These are phyloP conservation scores for Allolobophora icterica DNA, from an alignment of 2,888 invertebrate genomes.

Conservation along the genomic window DNA sequence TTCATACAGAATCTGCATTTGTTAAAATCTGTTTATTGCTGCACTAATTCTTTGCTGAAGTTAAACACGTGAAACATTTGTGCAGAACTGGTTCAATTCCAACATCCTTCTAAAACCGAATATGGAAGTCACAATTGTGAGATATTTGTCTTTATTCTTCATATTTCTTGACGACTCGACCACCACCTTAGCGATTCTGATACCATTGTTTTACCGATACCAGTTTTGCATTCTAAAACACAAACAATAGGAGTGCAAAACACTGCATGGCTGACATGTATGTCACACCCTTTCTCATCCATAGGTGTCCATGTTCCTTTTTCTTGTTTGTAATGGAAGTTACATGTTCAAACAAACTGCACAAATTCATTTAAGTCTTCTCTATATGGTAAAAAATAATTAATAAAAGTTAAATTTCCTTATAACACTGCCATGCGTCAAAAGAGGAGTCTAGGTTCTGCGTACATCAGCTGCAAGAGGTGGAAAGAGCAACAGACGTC, in stretches of 20 bases:
- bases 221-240: neutral
- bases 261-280: neutral
- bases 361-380: too few species aligned
- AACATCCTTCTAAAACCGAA: neutral
- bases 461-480: too few species aligned
- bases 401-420: too few species aligned
- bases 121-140: neutral
- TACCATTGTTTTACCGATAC: neutral
- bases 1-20: neutral
- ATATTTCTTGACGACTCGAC: neutral
- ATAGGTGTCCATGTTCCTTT: too few species aligned
- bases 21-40: neutral
- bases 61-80: neutral
- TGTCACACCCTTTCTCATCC: too few species aligned
- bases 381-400: too few species aligned
- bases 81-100: neutral
- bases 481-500: too few species aligned
- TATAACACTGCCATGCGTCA: too few species aligned
- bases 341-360: too few species aligned
- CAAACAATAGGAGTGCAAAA: neutral
- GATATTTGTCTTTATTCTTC: neutral
- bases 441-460: too few species aligned
- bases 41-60: neutral
- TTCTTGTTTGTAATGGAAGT: too few species aligned
- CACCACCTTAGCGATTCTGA: neutral